phyloP scores from a whole-genome alignment of 2,888 invertebrate genomes.

The Oxytorus armatus region DNA sequence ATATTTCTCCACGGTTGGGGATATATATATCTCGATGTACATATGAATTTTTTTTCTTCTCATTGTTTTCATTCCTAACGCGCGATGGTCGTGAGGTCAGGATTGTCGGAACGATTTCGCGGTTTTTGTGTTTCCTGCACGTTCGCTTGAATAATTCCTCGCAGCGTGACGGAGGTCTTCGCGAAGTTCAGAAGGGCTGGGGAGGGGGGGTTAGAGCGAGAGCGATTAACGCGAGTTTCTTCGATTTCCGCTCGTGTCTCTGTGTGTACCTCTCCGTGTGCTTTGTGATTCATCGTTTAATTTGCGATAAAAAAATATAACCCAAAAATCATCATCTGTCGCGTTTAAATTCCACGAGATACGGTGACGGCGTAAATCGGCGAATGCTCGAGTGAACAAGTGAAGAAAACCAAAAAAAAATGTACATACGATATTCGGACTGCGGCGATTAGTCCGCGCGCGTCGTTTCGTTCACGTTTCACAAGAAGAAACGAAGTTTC shows the following conservation, averaged over 20 bases:
- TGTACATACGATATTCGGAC: conserved; percentile 4
- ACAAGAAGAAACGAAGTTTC: not conserved
- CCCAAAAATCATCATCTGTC: conserved; percentile 36
- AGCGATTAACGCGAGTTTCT: not conserved
- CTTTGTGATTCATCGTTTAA: conserved; percentile 34
- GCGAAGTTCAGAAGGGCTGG: too few species aligned
- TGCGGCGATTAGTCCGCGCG: conserved; percentile 21
- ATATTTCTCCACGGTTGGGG: not conserved
- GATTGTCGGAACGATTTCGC: not conserved
- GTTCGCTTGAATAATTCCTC: not conserved
- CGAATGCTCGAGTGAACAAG: not conserved
- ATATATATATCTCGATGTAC: too few species aligned
- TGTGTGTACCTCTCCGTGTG: too few species aligned
- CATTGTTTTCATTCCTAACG: not conserved
- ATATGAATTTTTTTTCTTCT: not conserved
- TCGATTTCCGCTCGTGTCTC: conserved; percentile 21
- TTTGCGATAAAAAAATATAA: conserved; percentile 1
- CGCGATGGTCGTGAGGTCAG: not conserved
- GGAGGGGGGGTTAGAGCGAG: not conserved
- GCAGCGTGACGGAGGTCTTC: too few species aligned
- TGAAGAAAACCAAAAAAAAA: conserved; percentile 5
- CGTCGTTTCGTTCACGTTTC: not conserved
- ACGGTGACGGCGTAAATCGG: not conserved
- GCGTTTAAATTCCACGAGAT: conserved; percentile 6
- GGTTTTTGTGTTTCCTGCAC: not conserved